Conservation (phyloP, 2,113 vertebrate genomes). For the Colius striatus region DNA sequence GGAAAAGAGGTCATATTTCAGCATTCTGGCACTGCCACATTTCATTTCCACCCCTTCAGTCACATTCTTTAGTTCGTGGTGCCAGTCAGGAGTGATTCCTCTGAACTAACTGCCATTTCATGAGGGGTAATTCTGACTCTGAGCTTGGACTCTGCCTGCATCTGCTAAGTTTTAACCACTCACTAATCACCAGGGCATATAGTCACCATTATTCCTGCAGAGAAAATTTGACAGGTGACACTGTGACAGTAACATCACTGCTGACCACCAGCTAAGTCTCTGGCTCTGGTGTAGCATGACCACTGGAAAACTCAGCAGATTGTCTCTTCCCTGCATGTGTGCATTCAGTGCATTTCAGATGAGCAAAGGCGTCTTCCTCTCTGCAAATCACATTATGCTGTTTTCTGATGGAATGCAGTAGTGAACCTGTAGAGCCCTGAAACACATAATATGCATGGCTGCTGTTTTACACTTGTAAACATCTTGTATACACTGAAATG, state of each 20-base stretch:
- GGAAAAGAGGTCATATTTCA: not conserved
- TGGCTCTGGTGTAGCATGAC: not conserved
- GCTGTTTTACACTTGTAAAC: conserved; percentile 63
- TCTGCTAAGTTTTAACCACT: not conserved
- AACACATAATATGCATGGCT: conserved; percentile 43
- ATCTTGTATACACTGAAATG: conserved; percentile 60
- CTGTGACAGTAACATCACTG: not conserved
- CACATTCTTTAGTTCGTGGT: not conserved
- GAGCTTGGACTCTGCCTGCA: not conserved
- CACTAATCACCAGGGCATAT: not conserved
- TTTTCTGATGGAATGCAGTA: not conserved
- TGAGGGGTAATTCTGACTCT: not conserved
- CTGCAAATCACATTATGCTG: not conserved
- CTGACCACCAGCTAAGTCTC: conserved; percentile 13
- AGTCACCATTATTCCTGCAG: conserved; percentile 29
- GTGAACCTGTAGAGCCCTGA: conserved; percentile 46
- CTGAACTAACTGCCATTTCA: not conserved
- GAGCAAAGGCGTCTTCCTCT: not conserved
- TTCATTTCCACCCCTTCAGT: not conserved
- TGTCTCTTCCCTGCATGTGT: not conserved
- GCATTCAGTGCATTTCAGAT: not conserved
- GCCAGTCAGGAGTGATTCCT: conserved; percentile 28
- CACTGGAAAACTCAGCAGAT: conserved; percentile 8
- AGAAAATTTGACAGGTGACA: conserved; percentile 56
- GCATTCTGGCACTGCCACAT: not conserved